These are phyloP conservation scores for Nilaparvata lugens DNA, from an alignment of 1,140 invertebrate species.

Conservation along the genomic window DNA sequence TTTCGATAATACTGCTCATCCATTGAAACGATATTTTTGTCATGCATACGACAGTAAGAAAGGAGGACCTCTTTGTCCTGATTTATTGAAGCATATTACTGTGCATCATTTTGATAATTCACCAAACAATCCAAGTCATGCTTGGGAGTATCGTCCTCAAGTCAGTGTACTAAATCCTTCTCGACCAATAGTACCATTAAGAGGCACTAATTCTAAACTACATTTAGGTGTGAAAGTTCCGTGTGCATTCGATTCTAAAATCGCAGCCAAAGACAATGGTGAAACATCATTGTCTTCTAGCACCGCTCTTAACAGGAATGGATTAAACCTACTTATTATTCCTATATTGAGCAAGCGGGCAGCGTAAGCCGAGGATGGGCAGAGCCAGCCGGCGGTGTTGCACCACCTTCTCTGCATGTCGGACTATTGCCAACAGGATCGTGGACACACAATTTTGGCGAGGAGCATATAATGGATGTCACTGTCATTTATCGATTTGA, in stretches of 20 bases:
- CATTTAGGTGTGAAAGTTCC: neutral
- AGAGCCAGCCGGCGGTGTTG: neutral
- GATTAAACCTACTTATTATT: neutral
- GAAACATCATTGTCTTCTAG: neutral
- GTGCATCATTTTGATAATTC: neutral
- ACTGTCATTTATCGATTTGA: neutral
- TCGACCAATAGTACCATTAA: neutral
- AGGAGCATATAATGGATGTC: neutral
- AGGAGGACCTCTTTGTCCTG: neutral
- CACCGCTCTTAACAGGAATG: neutral
- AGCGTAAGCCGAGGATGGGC: neutral
- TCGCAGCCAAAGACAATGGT: neutral
- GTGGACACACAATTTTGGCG: neutral
- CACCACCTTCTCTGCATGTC: neutral
- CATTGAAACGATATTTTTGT: neutral
- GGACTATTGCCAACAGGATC: neutral
- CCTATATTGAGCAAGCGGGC: neutral
- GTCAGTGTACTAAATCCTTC: neutral
- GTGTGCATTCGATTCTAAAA: neutral
- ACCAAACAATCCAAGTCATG: neutral
- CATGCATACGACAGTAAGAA: neutral
- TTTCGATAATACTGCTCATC: neutral
- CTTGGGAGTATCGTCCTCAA: neutral
- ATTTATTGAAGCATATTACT: neutral
- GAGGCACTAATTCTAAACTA: neutral